These are phyloP conservation scores for Dermatemys mawii DNA, from an alignment of 2,113 vertebrate species.

Conservation along the genomic window DNA sequence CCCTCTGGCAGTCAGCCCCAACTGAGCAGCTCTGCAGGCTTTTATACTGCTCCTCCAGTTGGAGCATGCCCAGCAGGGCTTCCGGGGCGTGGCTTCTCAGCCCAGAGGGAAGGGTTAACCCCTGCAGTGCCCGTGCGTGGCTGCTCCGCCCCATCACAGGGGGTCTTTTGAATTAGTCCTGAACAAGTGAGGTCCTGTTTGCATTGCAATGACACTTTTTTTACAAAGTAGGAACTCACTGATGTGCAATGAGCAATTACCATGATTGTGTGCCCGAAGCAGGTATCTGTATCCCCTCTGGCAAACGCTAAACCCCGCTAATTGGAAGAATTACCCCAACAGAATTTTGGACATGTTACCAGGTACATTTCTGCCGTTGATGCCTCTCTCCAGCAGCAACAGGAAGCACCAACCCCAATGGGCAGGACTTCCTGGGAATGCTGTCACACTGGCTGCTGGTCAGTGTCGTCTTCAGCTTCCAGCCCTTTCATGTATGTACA, in stretches of 20 bases:
- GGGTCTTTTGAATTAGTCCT: not conserved
- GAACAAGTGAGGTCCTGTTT: not conserved
- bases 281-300: not conserved
- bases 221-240: not conserved
- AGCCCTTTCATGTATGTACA: not conserved
- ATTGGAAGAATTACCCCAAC: not conserved
- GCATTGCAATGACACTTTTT: not conserved
- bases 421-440: fast-evolving
- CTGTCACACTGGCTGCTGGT: not conserved
- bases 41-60: too few relatives aligned
- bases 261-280: not conserved
- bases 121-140: too few relatives aligned
- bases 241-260: not conserved
- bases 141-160: too few relatives aligned
- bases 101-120: too few relatives aligned
- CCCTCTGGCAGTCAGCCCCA: too few relatives aligned
- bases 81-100: too few relatives aligned
- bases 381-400: fast-evolving
- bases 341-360: fast-evolving
- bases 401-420: fast-evolving
- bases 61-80: too few relatives aligned
- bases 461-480: not conserved
- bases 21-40: too few relatives aligned
- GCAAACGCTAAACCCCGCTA: not conserved
- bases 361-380: not conserved